phyloP scores from a whole-genome alignment of 2,888 invertebrate species.

The Athetis lepigone region DNA sequence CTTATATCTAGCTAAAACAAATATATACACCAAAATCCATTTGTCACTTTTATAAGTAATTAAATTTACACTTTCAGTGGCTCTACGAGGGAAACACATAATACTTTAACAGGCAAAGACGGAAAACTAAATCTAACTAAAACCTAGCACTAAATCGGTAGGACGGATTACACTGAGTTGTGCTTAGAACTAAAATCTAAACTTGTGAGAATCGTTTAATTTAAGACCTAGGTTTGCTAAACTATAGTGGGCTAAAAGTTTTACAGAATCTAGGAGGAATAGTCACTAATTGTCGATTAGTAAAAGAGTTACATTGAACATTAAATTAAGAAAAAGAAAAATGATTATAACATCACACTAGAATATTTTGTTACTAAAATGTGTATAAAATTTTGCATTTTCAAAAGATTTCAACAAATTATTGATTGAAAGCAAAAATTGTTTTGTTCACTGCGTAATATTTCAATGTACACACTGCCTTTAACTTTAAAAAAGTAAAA shows the following conservation, averaged over 20 bases:
- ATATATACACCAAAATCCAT: slow-evolving; percentile 1
- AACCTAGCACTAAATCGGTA: slow-evolving; percentile 75
- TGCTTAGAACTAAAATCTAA: slow-evolving; percentile 56
- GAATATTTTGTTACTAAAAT: background rate
- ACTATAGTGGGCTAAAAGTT: slow-evolving; percentile 6
- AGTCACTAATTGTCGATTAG: too few relatives aligned
- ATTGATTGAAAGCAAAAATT: background rate
- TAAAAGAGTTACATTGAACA: too few relatives aligned
- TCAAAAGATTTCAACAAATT: background rate
- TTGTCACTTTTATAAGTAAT: slow-evolving; percentile 47
- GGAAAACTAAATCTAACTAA: slow-evolving; percentile 51
- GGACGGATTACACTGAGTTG: slow-evolving; percentile 84
- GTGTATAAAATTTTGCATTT: too few relatives aligned
- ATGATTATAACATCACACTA: background rate
- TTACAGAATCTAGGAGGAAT: background rate
- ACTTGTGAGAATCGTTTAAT: slow-evolving; percentile 24
- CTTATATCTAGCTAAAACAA: slow-evolving; percentile 20
- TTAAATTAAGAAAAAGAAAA: background rate
- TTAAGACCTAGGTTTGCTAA: slow-evolving; percentile 20
- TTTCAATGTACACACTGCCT: slow-evolving; percentile 21
- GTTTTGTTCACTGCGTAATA: background rate
- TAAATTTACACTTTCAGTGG: slow-evolving; percentile 47
- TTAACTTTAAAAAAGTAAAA: slow-evolving; percentile 15
- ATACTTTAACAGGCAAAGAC: slow-evolving; percentile 88
- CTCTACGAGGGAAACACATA: slow-evolving; percentile 67